phyloP scores from a whole-genome alignment of 2,113 vertebrate genomes.

The Calonectris borealis region DNA sequence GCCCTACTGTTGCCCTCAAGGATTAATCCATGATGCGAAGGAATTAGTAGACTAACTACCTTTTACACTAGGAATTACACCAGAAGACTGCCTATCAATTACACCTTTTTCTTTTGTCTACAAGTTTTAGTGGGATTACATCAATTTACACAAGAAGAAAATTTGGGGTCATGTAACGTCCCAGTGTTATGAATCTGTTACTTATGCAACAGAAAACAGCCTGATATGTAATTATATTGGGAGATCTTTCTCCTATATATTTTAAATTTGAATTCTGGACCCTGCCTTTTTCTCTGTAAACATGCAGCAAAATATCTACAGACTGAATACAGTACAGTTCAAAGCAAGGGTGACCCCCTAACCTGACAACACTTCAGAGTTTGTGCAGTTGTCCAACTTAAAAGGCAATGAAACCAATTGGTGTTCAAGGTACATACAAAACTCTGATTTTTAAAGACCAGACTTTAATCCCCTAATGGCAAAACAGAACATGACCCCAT shows the following conservation, averaged over 20 bases:
- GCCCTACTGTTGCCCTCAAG: neutral
- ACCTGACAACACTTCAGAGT: neutral
- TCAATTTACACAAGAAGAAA: neutral
- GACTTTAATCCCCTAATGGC: neutral
- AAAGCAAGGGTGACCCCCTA: neutral
- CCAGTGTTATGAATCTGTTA: neutral
- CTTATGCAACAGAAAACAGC: neutral
- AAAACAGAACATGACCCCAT: neutral
- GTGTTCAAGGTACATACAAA: neutral
- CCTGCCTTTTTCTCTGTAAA: neutral
- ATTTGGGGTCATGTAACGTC: fast-evolving
- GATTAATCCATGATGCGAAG: neutral
- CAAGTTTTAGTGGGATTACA: neutral
- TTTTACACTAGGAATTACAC: neutral
- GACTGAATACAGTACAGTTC: neutral
- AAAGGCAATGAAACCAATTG: neutral
- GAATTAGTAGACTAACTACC: neutral
- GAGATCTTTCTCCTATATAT: neutral
- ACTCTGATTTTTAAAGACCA: neutral
- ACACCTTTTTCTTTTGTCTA: neutral
- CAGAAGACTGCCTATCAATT: neutral
- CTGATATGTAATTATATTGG: neutral
- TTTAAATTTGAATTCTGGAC: neutral
- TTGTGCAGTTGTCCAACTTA: neutral
- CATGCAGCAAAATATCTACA: neutral